Base-by-base conservation (phyloP, 2,113 vertebrate species). In the Cyanistes caeruleus region DNA sequence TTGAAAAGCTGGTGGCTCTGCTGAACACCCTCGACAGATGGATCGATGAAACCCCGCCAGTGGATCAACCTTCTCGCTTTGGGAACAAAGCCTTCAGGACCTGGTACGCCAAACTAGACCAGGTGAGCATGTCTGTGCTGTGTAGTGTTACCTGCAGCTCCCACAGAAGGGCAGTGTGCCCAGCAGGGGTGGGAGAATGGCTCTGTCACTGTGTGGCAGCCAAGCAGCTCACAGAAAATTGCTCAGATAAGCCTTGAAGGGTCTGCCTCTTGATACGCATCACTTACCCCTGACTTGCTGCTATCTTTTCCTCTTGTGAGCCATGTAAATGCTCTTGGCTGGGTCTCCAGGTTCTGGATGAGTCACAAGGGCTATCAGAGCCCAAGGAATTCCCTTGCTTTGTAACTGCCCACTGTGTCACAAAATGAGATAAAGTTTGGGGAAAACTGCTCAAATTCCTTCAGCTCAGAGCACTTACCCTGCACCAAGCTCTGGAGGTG, bases 51-150 rank as follows among this genome's bases (percentile, higher is more conserved):
- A 99, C 98, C 1, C 99, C 99, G 0, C 99, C 99, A 0, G 97
- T 99, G 49, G 99, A 99, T 97, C 99, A 99, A 93, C 99, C 99
- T 2, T 99, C 99, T 33, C 98, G 99, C n/a, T 99, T 99, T 59
- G 99, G 99, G 55, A 99, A 99, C 97, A 99, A 99, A 95, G 99
- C 99, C 87, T 99, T 98, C 96, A 99, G 99, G 97, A 99, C 98
- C 84, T 99, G 99, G 99, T 99, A 98, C 0, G 87, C 96, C 97
- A 99, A 98, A 94, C 98, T 99, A 3, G 99, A 99, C 35, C 98
- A 99, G 99, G 99, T 99, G 93, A 96, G 96, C 18, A 0, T 46
- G 81, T 87, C 53, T 89, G 51, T 70, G 30, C 23, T 1, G 1
- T 56, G 51, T 10, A 5, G 35, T 25, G 24, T 48, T 37, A 30